phyloP scores from a whole-genome alignment of 2,888 invertebrate genomes.

The Luffia ferchaultella region DNA sequence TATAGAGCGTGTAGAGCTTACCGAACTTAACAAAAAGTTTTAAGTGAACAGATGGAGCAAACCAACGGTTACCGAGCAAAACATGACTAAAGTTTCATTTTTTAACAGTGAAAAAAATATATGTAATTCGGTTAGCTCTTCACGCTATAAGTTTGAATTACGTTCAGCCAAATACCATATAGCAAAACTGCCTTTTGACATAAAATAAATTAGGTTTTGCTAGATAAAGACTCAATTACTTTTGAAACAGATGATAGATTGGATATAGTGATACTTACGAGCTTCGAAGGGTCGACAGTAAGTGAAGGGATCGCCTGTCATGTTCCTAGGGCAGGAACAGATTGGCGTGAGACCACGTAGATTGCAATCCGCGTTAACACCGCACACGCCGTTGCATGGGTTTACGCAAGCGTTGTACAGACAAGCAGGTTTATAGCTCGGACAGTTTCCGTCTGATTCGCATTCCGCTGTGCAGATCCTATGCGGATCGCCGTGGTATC shows the following conservation, averaged over 20 bases:
- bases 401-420: conserved; percentile 83
- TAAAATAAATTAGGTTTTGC: too few relatives aligned
- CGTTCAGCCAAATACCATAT: too few relatives aligned
- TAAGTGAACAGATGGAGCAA: too few relatives aligned
- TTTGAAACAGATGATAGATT: neutral
- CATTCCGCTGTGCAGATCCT: conserved; percentile 83
- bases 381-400: conserved; percentile 85
- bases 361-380: conserved; percentile 80
- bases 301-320: conserved; percentile 88
- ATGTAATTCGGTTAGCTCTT: too few relatives aligned
- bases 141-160: too few relatives aligned
- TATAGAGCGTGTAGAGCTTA: too few relatives aligned
- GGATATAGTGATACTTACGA: conserved; percentile 70
- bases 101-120: too few relatives aligned
- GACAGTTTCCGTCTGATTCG: conserved; percentile 80
- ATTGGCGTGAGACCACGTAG: conserved; percentile 81
- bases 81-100: too few relatives aligned
- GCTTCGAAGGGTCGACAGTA: conserved; percentile 83
- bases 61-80: too few relatives aligned
- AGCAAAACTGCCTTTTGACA: too few relatives aligned
- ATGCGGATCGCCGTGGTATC: conserved; percentile 81
- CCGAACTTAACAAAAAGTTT: too few relatives aligned
- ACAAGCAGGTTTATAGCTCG: conserved; percentile 79
- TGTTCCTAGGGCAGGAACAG: conserved; percentile 86
- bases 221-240: neutral